These are phyloP conservation scores for Procavia capensis DNA, from an alignment of 2,113 vertebrate species.

Conservation along the genomic window DNA sequence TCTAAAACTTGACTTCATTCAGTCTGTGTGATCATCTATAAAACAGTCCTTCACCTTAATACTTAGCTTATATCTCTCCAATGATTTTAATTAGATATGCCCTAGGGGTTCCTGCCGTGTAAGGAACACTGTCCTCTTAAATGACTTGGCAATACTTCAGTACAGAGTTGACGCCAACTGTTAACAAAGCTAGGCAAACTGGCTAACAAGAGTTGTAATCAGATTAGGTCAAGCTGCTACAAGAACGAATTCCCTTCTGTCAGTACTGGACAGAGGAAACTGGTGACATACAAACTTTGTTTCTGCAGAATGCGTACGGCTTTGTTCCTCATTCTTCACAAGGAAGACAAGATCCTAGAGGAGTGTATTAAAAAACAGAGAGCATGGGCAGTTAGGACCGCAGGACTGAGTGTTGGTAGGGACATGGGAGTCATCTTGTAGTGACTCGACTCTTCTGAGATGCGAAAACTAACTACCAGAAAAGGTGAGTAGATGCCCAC, in stretches of 20 bases:
- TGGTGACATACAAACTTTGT: neutral
- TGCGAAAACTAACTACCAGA: neutral
- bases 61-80: neutral
- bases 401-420: neutral
- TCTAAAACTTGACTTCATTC: neutral
- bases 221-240: neutral
- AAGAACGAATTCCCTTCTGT: neutral
- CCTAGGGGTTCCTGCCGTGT: neutral
- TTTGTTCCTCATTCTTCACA: neutral
- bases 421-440: neutral
- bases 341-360: neutral
- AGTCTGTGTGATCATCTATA: neutral
- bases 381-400: neutral
- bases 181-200: slow-evolving; percentile 3
- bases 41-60: neutral
- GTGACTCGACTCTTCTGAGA: neutral
- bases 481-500: too few relatives aligned
- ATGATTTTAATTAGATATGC: neutral
- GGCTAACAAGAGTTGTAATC: neutral
- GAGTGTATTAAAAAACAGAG: neutral
- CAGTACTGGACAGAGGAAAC: neutral
- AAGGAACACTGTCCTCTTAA: slow-evolving; percentile 9
- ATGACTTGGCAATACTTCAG: neutral
- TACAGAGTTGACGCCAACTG: neutral
- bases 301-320: neutral